Base-by-base conservation (phyloP, 2,888 invertebrate genomes). In the Erebia ligea region DNA sequence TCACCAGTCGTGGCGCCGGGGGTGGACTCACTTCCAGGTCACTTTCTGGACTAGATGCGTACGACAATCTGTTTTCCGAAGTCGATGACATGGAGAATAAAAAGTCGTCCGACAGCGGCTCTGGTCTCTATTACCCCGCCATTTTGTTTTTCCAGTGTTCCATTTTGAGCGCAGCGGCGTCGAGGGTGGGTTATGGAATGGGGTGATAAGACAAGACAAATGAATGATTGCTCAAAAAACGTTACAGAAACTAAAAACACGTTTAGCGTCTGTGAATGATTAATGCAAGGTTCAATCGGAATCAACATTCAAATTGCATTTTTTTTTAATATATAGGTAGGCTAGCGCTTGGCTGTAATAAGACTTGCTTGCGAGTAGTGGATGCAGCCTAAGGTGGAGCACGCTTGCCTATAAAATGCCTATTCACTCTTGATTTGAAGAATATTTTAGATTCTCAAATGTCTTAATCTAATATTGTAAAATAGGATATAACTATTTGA, bases 71-170 rank as follows among this genome's bases (percentile, higher is more conserved):
- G 88, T 98, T 96, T 86, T 93, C 93, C 45, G 92, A 93, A 78
- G 91, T 91, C 85, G 97, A 97, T 80, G 98, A 98, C 98, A 99
- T 98, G 86, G 99, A 99, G 95, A 99, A 99, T 87, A 99, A 96
- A 96, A 99, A 98, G 95, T 99, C 99, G 93, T 99, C 99, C 84
- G 98, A 98, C 89, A 99, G 95, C 89, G 98, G 97, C 94, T 99
- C 98, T 89, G 98, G 98, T 88, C 98, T 98, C 98, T 98, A 95
- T 88, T 93, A 61, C 79, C 78, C 79, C 78, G 79, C 79, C 81
- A 80, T 79, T 81, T 90, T 86, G 78, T 86, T 52, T 58, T 62
- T 45, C 74, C 74, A 78, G 73, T 86, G 84, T 82, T 83, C 83
- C 86, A 83, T 84, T 82, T 83, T 59, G 69, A 77, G 78, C 76